A percentile compares a stretch with the other conserved stretches of the same genome.
Evolutionary conservation across 2,113 vertebrate species (phyloP).

Genomic region (Mastomys coucha): DNA sequence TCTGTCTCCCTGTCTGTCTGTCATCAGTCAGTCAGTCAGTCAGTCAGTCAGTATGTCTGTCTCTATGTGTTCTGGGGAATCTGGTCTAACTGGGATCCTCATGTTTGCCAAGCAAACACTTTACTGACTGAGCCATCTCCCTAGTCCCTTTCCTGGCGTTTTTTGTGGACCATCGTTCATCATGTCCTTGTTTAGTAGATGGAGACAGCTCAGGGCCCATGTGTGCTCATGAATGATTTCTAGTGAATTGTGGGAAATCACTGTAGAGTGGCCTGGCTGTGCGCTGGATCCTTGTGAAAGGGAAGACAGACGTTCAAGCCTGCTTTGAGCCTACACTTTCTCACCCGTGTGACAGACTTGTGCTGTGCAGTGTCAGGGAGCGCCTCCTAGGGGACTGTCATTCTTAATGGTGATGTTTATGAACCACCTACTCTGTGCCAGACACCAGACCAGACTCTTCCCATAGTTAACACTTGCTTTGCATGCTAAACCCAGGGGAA

Average conservation of each 20-base stretch:
- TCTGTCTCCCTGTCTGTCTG: neutral
- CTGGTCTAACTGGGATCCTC: neutral
- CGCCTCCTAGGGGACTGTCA: neutral
- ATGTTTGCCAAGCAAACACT: neutral
- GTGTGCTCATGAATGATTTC: neutral
- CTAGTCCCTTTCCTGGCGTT: neutral
- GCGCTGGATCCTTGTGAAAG: neutral
- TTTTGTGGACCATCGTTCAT: neutral
- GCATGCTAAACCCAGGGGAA: neutral
- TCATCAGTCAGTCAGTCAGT: neutral
- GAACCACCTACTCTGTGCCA: neutral
- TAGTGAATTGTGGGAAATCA: neutral
- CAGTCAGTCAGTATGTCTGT: too few species aligned
- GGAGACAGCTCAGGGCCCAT: neutral
- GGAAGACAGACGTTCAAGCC: neutral
- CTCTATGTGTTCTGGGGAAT: neutral
- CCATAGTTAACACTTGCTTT: neutral
- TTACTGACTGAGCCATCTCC: neutral
- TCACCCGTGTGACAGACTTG: neutral
- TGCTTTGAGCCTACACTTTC: neutral
- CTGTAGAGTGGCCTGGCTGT: too few species aligned
- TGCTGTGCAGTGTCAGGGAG: neutral
- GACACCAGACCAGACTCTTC: neutral
- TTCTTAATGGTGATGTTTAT: neutral
- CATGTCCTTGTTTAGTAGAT: neutral